These are phyloP conservation scores for Pseudocheirus occidentalis DNA, from an alignment of 2,797 vertebrate species.

Conservation along the genomic window DNA sequence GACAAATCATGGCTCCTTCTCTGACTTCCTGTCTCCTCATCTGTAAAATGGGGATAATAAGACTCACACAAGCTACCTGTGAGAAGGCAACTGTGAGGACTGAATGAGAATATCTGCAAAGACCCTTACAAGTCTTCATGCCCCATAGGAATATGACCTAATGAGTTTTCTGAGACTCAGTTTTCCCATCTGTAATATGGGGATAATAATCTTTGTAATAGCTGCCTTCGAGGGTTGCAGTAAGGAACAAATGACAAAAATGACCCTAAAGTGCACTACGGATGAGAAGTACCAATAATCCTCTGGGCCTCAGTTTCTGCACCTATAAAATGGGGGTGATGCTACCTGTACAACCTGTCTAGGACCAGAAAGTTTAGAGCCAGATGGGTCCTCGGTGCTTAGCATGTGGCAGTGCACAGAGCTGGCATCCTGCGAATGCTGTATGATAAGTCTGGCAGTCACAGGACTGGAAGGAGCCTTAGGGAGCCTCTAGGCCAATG, in stretches of 20 bases:
- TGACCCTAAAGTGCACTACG: neutral
- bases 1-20: neutral
- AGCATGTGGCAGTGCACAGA: neutral
- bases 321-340: neutral
- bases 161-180: neutral
- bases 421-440: neutral
- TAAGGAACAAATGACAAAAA: neutral
- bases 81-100: neutral
- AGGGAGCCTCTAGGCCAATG: neutral
- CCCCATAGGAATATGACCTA: neutral
- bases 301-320: neutral
- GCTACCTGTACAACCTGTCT: neutral
- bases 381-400: neutral
- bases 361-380: neutral
- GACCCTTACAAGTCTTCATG: neutral
- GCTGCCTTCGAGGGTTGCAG: neutral
- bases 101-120: neutral
- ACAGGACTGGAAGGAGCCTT: neutral
- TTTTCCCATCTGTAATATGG: neutral
- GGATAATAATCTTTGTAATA: neutral
- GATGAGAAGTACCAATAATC: neutral
- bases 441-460: neutral
- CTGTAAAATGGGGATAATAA: neutral
- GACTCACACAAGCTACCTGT: neutral
- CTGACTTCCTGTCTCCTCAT: neutral